Evolutionary conservation across 2,888 invertebrate genomes (phyloP).

Genomic region (Lacanobia wlatinum): DNA sequence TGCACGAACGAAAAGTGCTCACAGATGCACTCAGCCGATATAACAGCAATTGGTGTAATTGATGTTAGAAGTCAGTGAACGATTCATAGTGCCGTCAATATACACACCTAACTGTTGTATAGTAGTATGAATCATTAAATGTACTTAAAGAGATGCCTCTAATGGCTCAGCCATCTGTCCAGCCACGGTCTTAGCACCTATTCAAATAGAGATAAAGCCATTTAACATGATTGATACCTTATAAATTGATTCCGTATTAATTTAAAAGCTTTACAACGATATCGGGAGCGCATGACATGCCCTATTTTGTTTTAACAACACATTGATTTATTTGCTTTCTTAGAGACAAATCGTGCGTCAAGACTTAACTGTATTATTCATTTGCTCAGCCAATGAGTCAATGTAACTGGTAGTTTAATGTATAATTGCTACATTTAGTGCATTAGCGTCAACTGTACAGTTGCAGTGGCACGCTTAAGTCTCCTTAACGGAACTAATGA

Average conservation of each 20-base stretch:
- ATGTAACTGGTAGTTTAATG: constrained; percentile 52
- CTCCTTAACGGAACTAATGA: constrained; percentile 81
- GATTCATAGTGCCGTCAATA: constrained; percentile 73
- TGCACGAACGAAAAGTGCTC: constrained; percentile 69
- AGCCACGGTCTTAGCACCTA: constrained; percentile 52
- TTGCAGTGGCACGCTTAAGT: constrained; percentile 76
- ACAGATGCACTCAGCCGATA: constrained; percentile 72
- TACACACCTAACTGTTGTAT: constrained; percentile 65
- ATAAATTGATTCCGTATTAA: constrained; percentile 44
- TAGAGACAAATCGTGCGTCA: constrained; percentile 25
- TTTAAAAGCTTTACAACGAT: constrained; percentile 36
- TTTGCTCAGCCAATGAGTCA: constrained; percentile 46
- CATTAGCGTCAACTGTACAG: constrained; percentile 64
- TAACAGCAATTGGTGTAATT: constrained; percentile 81
- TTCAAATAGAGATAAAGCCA: constrained; percentile 59
- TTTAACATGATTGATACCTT: constrained; percentile 58
- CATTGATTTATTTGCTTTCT: constrained; percentile 26
- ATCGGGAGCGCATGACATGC: constrained; percentile 19
- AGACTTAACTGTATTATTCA: constrained; percentile 42
- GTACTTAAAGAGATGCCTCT: constrained; percentile 70
- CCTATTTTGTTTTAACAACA: constrained; percentile 32
- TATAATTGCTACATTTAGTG: constrained; percentile 65
- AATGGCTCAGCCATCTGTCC: constrained; percentile 59
- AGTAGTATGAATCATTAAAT: constrained; percentile 75
- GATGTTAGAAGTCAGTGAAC: constrained; percentile 73